A percentile compares a stretch with the other conserved stretches of the same genome.
These are phyloP conservation scores for Ptilonorhynchus violaceus DNA, from an alignment of 2,113 vertebrate genomes.

Conservation along the genomic window DNA sequence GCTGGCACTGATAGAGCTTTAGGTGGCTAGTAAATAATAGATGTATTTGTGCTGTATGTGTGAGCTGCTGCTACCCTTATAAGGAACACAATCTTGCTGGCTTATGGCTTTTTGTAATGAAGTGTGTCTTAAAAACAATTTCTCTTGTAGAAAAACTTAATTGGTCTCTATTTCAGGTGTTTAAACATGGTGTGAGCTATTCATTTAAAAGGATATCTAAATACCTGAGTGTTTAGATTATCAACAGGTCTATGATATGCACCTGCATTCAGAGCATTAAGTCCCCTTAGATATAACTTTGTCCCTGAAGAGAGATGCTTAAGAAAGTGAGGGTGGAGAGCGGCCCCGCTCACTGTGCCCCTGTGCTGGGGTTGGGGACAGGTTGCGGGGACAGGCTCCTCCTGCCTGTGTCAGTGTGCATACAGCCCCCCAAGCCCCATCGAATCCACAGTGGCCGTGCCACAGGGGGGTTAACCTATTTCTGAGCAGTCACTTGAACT, in stretches of 20 bases:
- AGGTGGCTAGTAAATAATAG: constrained; percentile 54
- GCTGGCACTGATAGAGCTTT: neutral
- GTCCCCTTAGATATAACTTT: neutral
- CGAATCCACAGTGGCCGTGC: rapidly evolving
- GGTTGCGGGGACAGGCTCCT: neutral
- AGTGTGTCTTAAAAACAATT: neutral
- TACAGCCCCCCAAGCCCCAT: neutral
- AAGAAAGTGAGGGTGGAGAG: neutral
- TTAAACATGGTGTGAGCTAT: neutral
- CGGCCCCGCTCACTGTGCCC: neutral
- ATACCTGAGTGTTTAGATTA: neutral
- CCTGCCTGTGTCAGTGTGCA: too few species aligned
- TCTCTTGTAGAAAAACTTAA: neutral
- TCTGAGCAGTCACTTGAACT: neutral
- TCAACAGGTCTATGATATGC: neutral
- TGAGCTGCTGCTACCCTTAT: neutral
- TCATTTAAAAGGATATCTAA: neutral
- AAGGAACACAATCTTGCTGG: neutral
- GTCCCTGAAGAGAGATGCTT: constrained; percentile 28
- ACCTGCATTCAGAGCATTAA: constrained; percentile 13
- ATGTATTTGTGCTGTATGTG: constrained; percentile 2
- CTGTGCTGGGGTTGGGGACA: neutral
- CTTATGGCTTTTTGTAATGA: neutral
- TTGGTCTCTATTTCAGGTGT: neutral
- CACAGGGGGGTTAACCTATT: neutral